Percentiles rank a stretch among this genome's conserved stretches.
These are phyloP conservation scores for Cephalopachus bancanus DNA, from an alignment of 2,797 vertebrate species.

Conservation along the genomic window DNA sequence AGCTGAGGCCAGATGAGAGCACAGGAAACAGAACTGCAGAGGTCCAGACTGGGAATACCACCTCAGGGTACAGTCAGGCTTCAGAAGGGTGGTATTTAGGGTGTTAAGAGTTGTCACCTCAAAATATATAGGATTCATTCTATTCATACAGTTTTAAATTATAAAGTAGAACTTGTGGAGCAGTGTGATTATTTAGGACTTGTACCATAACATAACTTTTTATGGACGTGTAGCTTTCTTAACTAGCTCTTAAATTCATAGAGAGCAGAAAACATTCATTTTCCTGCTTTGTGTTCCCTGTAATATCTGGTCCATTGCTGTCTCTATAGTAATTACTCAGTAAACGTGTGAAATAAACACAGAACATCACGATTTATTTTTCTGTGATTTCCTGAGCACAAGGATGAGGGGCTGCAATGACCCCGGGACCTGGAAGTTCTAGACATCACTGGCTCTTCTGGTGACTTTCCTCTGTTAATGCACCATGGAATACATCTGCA, in stretches of 20 bases:
- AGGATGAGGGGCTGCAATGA: background rate
- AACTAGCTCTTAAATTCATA: background rate
- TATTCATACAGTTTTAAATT: background rate
- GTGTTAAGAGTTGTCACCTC: background rate
- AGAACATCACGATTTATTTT: background rate
- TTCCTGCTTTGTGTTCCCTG: background rate
- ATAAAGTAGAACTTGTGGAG: background rate
- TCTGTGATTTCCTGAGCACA: constrained; percentile 2
- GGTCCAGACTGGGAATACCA: background rate
- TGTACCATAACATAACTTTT: background rate
- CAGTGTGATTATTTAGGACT: background rate
- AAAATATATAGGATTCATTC: background rate
- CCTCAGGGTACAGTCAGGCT: background rate
- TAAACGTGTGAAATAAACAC: background rate
- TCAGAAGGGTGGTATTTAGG: background rate
- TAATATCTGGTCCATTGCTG: background rate
- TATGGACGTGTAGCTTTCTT: background rate
- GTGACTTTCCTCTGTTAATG: background rate
- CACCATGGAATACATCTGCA: fast-evolving
- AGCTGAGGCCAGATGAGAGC: background rate
- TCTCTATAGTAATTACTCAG: background rate
- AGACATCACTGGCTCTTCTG: background rate
- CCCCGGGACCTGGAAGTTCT: constrained; percentile 7
- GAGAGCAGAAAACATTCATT: background rate
- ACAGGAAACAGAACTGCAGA: background rate